Percentiles rank a stretch among this genome's conserved stretches.
Evolutionary conservation across 2,113 vertebrate species (phyloP).

Genomic region (Thryonomys swinderianus): DNA sequence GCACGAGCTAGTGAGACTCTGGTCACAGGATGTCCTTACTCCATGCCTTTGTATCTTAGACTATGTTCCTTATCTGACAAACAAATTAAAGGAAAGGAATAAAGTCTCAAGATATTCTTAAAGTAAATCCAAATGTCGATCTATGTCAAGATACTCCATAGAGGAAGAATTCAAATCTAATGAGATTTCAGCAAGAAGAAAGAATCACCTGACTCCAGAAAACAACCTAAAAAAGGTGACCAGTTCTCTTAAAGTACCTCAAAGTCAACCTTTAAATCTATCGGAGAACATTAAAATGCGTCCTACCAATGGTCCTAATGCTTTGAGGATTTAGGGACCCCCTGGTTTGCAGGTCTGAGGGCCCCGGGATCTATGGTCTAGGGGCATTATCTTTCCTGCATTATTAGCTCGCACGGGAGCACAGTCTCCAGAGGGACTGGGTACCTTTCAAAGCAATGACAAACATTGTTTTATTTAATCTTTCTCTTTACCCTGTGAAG

Average conservation of each 20-base stretch:
- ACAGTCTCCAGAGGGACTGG: not conserved
- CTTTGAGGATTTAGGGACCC: not conserved
- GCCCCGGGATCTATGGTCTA: not conserved
- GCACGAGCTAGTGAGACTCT: not conserved
- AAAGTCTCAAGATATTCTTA: not conserved
- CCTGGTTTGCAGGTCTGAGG: not conserved
- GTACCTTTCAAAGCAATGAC: not conserved
- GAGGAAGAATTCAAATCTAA: not conserved
- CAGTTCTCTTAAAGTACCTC: not conserved
- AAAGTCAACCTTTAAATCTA: not conserved
- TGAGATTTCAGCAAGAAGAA: not conserved
- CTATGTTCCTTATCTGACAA: not conserved
- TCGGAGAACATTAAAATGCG: not conserved
- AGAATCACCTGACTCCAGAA: not conserved
- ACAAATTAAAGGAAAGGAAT: not conserved
- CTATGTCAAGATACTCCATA: not conserved
- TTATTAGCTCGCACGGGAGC: not conserved
- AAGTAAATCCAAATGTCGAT: not conserved
- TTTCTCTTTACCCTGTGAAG: not conserved
- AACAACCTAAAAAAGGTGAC: not conserved
- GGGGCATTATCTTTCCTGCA: fast-evolving
- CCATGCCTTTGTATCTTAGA: not conserved
- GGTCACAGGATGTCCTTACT: not conserved
- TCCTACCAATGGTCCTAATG: not conserved
- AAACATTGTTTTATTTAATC: not conserved